Conservation (phyloP, 2,888 invertebrate species). For the Cerastoderma edule region DNA sequence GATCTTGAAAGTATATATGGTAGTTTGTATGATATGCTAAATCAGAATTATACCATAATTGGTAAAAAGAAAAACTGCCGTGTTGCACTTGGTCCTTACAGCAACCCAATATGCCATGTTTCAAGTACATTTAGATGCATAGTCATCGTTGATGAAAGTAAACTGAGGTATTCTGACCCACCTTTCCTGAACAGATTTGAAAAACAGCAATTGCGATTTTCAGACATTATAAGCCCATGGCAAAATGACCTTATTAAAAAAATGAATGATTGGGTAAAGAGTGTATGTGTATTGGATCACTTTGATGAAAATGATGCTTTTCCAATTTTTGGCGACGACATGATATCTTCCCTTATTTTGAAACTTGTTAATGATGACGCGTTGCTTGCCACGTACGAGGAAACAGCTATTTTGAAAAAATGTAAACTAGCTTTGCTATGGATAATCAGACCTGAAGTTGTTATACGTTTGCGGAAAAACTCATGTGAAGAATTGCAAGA, state of each 20-base stretch:
- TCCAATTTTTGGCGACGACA: conserved; percentile 59
- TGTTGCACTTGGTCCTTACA: conserved; percentile 69
- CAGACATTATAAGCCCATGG: conserved; percentile 52
- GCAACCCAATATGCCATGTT: conserved; percentile 72
- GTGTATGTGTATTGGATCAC: conserved; percentile 21
- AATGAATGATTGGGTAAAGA: conserved; percentile 39
- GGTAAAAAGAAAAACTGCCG: conserved; percentile 67
- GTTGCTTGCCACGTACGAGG: too few species aligned
- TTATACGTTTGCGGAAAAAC: conserved; percentile 41
- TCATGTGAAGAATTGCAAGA: not conserved
- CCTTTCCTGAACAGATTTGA: conserved; percentile 76
- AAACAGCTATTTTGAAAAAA: conserved; percentile 8
- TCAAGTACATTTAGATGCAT: conserved; percentile 70
- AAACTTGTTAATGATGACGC: not conserved
- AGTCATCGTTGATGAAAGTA: conserved; percentile 66
- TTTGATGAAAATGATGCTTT: conserved; percentile 51
- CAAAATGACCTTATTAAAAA: conserved; percentile 27
- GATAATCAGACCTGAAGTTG: conserved; percentile 60
- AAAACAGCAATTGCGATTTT: conserved; percentile 72
- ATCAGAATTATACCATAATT: conserved; percentile 70
- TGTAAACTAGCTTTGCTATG: conserved; percentile 47
- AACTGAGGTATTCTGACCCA: conserved; percentile 65
- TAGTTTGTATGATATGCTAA: conserved; percentile 73
- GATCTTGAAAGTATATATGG: conserved; percentile 71
- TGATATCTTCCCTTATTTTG: conserved; percentile 58